Evolutionary conservation across 2,888 invertebrate species (phyloP), one percentile per base, ranked within the genome.

Genomic region (Parnassius smintheus): DNA sequence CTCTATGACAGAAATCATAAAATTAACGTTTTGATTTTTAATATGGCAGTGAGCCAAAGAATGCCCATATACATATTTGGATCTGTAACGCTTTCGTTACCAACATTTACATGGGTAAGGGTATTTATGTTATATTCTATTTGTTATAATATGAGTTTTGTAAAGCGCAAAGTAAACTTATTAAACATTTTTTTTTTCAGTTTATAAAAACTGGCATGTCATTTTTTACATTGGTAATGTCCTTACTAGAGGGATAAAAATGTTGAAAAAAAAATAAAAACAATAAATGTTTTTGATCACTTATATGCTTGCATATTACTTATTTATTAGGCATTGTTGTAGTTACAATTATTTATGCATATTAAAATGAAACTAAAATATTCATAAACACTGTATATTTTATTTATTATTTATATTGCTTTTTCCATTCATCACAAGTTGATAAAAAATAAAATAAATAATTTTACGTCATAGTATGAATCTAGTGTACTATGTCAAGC

Each of bases 31-130:
- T 65, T 72, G 2, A 88, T 91, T 41, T 89, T 90, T 73, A 78
- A 81, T 62, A 81, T 84, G 73, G 90, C 88, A 0, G 70, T 88
- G 9, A 79, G 75, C 76, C 85, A 87, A 65, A 70, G 81, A 2
- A 91, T 91, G 88, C 88, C 88, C 0, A 86, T 88, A 54, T 84
- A 83, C 68, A 88, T 91, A 66, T 91, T 90, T 72, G 91, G 91
- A 0, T 77, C 88, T 11, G 80, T 83, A 12, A 76, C 83, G 0
- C 65, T 91, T 12, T 88, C 86, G 4, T 69, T 87, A 61, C 86
- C 88, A 2, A 91, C 90, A 11, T 91, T 90, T 70, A 88, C 87
- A 62, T 90, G 89, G 91, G 91, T 88, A 75, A 76, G 78, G 78
- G 72, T 65, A 52, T 54, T 64, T 59, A 8, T 12, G 9, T 49